phyloP scores from a whole-genome alignment of 1,140 invertebrate genomes.

The Melitaea cinxia region DNA sequence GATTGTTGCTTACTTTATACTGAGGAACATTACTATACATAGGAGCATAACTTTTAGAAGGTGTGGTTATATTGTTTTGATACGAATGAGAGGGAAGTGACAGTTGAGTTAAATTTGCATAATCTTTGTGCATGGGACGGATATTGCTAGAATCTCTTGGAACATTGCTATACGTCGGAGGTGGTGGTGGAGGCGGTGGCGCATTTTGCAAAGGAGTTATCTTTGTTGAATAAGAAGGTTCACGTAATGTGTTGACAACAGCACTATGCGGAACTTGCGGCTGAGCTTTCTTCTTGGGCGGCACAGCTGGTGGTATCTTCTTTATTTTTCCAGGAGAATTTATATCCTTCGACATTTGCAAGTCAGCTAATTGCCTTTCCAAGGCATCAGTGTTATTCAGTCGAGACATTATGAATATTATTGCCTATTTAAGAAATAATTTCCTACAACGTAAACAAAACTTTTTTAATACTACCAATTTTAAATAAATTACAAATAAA shows the following conservation, averaged over 20 bases:
- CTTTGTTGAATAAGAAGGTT: constrained; percentile 73
- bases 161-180: constrained; percentile 43
- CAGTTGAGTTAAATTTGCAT: constrained; percentile 59
- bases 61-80: constrained; percentile 40
- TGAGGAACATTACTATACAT: constrained; percentile 72
- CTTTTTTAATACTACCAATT: not conserved
- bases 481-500: not conserved
- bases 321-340: constrained; percentile 73
- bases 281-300: constrained; percentile 89
- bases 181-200: constrained; percentile 41
- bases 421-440: not conserved
- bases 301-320: constrained; percentile 88
- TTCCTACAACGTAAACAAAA: not conserved
- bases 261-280: constrained; percentile 84
- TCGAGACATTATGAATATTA: constrained; percentile 59
- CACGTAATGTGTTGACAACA: constrained; percentile 61
- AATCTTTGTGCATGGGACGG: constrained; percentile 56
- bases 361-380: constrained; percentile 82
- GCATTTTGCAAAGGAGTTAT: constrained; percentile 65
- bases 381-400: constrained; percentile 81
- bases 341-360: constrained; percentile 76
- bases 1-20: constrained; percentile 53
- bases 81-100: constrained; percentile 45
- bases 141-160: constrained; percentile 61
- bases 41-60: constrained; percentile 47